Evolutionary conservation across 64 coral and sea anemone species (phyloP), one percentile per base, ranked within the genome.

Genomic region (Catalaphyllia jardinei): DNA sequence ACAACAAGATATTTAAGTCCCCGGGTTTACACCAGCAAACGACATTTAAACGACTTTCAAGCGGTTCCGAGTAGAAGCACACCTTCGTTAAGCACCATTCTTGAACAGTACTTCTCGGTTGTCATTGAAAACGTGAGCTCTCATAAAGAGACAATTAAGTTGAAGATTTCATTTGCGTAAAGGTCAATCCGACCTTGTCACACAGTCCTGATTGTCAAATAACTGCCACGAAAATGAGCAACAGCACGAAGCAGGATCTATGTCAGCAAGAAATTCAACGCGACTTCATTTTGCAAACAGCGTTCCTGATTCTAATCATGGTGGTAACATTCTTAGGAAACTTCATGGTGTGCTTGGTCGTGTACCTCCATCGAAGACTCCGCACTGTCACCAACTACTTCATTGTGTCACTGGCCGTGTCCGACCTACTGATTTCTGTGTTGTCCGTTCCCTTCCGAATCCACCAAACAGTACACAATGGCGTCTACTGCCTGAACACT

Each of bases 321-420:
- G 16, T 86, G 17, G 83, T 65, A 27, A 92, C 90, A 14, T 61
- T 92, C n/a, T 63, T 92, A 17, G 90, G 90, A 8, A 92, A 92
- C 31, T 84, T 84, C n/a, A 62, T 92, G 46, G 90, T 92, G 0
- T 84, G 84, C 10, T 60, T 87, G 10, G 33, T 87, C 2, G 92
- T 97, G 17, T 89, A 87, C 50, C 11, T 97, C 13, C 75, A 79
- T 33, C 78, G 79, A 8, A 54, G 95, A 38, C 84, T 97, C 15
- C 88, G 95, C 49, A 82, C 90, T 12, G 85, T 97, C 31, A 92
- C 95, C 61, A 97, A 97, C 42, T 87, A 90, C 62, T 97, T 97
- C 42, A 93, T 97, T 29, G 88, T 91, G n/a, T 97, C 95, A 6
- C 82, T 97, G 2, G 95, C 95, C 10, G 95, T 87, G 54, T 94